phyloP scores from a whole-genome alignment of 2,888 invertebrate genomes.

The Lepas anatifera region DNA sequence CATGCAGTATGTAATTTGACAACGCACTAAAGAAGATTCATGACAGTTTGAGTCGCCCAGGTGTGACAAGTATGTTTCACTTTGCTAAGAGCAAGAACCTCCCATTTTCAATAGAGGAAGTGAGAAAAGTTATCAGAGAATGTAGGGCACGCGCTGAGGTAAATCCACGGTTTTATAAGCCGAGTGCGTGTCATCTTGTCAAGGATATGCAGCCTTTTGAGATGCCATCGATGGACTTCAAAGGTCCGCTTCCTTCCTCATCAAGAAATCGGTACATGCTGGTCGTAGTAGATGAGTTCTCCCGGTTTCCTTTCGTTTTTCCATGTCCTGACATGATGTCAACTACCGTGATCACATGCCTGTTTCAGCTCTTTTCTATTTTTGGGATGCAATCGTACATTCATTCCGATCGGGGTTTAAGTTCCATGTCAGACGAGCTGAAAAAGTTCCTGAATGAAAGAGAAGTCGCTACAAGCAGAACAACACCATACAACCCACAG shows the following conservation, averaged over 20 bases:
- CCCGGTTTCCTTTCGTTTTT: too few species aligned
- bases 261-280: constrained; percentile 23
- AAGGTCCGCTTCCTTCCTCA: constrained; percentile 22
- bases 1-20: background rate
- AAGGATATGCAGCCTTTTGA: constrained; percentile 25
- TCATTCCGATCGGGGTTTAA: constrained; percentile 24
- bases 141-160: constrained; percentile 17
- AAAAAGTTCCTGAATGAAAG: constrained; percentile 16
- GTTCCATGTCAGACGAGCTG: too few species aligned
- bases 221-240: constrained; percentile 26
- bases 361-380: constrained; percentile 22
- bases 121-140: background rate
- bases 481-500: too few species aligned
- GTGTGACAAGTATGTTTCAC: too few species aligned
- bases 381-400: constrained; percentile 22
- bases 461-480: constrained; percentile 23
- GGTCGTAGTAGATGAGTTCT: constrained; percentile 22
- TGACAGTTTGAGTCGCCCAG: too few species aligned
- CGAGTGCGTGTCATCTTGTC: too few species aligned
- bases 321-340: constrained; percentile 21
- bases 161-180: too few species aligned
- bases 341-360: constrained; percentile 20
- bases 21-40: too few species aligned
- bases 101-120: too few species aligned
- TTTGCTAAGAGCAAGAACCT: too few species aligned